Base-by-base conservation (phyloP, 2,797 vertebrate species). In the Anguilla obscura region DNA sequence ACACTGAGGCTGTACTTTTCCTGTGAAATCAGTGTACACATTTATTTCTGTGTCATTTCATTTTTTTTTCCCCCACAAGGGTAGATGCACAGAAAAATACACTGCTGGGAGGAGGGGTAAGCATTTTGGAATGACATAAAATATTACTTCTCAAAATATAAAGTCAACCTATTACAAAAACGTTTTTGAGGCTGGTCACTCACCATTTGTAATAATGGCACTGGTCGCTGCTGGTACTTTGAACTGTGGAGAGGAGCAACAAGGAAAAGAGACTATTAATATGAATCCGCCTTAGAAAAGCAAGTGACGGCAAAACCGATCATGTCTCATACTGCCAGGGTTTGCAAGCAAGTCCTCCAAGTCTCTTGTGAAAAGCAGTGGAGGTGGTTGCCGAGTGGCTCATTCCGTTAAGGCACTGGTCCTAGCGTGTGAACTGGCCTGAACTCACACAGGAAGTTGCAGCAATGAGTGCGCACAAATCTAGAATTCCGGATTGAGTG, bases 161-260 rank as follows among this genome's bases (percentile, higher is more conserved):
- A 79, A 74, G 71, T 33, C 71, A 30, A n/a, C 3, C n/a, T 6
- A 74, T 8, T 4, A 3, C n/a, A 74, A 74, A 74, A 74, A 63
- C 1, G 1, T 9, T 9, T 9, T 56, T 9, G 9, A 86, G 85
- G 21, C 85, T 60, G 40, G 48, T 40, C 82, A 94, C 98, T 98
- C 95, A 99, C 98, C 98, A 86, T 99, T 99, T 90, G 98, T 99
- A 93, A 99, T 99, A 92, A 99, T 99, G 8, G 98, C 98, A 93
- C 98, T 99, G 91, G 98, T 99, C 90, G 98, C 98, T 92, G 98
- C 95, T 89, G 98, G 97, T 91, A 99, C 98, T 96, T 98, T 99
- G 94, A 99, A 99, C 98, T 99, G 94, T 89, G 56, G 86, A 90
- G 85, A 92, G 93, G 89, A 88, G 60, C 86, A 58, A 82, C 33